These are phyloP conservation scores for Amphipyra berbera DNA, from an alignment of 2,888 invertebrate species.

Conservation along the genomic window DNA sequence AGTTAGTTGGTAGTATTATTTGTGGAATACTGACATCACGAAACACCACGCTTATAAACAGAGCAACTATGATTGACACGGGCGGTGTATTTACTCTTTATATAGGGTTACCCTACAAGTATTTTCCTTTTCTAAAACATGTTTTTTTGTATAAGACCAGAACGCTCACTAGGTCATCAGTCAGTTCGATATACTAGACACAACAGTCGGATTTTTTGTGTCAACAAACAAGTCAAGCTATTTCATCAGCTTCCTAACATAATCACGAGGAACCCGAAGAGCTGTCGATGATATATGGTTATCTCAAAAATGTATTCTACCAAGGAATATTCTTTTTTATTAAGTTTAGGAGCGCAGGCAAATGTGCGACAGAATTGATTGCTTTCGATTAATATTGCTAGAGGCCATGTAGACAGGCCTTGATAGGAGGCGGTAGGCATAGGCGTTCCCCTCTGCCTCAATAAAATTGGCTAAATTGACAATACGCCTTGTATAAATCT, in stretches of 20 bases:
- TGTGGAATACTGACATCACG: conserved; percentile 22
- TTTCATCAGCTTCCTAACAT: no score
- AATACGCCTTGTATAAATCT: neutral
- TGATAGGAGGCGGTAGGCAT: conserved; percentile 11
- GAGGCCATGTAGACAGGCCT: conserved; percentile 8
- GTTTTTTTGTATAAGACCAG: neutral
- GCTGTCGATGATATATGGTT: neutral
- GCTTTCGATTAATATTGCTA: conserved; percentile 20
- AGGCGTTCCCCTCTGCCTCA: conserved; percentile 10
- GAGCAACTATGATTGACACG: conserved; percentile 12
- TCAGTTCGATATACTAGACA: no score
- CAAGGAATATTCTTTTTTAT: conserved; percentile 3
- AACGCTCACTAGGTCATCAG: no score
- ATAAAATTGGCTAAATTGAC: conserved; percentile 5
- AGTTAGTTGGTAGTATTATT: conserved; percentile 33
- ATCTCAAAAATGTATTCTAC: conserved; percentile 4
- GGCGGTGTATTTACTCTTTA: conserved; percentile 5
- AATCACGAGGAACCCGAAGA: no score
- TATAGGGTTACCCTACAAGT: conserved; percentile 1
- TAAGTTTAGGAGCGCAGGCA: conserved; percentile 6
- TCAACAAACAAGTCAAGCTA: no score
- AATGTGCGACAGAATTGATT: conserved; percentile 16
- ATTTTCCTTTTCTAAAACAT: conserved; percentile 9
- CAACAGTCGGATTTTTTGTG: no score
- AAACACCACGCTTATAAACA: conserved; percentile 38